Conservation (phyloP, 2,113 vertebrate species). For the Calidris pugnax region DNA sequence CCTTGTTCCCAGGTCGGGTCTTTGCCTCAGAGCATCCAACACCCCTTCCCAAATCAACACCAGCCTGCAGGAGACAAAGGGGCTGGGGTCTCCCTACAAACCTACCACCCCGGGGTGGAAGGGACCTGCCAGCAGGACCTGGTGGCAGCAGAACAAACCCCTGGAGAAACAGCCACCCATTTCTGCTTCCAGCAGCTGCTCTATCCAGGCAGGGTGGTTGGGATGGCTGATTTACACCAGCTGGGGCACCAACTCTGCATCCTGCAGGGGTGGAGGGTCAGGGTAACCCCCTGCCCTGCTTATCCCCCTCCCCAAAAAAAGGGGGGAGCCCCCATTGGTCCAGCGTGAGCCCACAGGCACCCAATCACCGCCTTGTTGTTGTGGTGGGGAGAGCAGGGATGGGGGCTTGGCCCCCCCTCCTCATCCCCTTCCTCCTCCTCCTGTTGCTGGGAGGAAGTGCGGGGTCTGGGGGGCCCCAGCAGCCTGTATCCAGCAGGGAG, state of each 20-base stretch:
- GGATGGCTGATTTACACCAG: neutral
- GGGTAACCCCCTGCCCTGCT: neutral
- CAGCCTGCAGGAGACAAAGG: neutral
- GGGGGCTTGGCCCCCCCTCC: neutral
- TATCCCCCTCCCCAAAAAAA: neutral
- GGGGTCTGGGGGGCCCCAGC: neutral
- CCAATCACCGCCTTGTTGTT: constrained; percentile 71
- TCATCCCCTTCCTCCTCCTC: neutral
- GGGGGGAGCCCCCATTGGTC: neutral
- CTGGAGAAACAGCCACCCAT: rapidly evolving
- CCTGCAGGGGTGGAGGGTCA: neutral
- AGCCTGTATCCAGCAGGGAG: neutral
- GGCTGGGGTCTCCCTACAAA: neutral
- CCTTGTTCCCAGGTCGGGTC: neutral
- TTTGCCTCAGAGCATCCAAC: neutral
- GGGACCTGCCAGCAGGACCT: neutral
- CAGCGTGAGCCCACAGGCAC: rapidly evolving
- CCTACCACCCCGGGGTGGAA: rapidly evolving
- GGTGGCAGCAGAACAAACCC: neutral
- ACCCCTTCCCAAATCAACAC: neutral
- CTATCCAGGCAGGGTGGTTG: rapidly evolving
- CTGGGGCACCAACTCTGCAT: neutral
- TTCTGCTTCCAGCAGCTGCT: neutral
- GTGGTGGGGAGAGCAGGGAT: neutral
- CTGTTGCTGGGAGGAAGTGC: neutral